Percentiles rank a stretch among this genome's conserved stretches.
Conservation (phyloP, 2,888 invertebrate species). For the Limenitis camilla region DNA sequence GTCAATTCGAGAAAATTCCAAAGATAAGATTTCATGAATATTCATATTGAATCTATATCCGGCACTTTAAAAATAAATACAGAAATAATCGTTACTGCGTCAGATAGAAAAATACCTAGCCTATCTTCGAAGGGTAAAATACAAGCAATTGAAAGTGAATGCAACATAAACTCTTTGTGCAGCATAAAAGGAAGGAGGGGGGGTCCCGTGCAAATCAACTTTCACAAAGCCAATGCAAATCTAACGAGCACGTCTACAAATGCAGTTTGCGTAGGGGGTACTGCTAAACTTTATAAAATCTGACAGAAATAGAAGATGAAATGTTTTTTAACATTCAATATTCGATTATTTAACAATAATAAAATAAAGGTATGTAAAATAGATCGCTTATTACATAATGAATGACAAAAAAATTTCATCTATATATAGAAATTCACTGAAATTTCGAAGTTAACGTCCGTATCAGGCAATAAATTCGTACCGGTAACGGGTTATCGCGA, state of each 20-base stretch:
- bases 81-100: too few species aligned
- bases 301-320: background rate
- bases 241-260: slow-evolving; percentile 7
- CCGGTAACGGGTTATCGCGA: slow-evolving; percentile 51
- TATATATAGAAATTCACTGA: slow-evolving; percentile 30
- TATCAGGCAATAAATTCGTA: slow-evolving; percentile 41
- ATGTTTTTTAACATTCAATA: background rate
- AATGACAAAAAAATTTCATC: too few species aligned
- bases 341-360: background rate
- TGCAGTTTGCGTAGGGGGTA: slow-evolving; percentile 3
- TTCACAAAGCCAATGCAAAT: slow-evolving; percentile 49
- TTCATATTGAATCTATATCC: too few species aligned
- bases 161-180: slow-evolving; percentile 28
- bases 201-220: slow-evolving; percentile 47
- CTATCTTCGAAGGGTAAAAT: slow-evolving; percentile 4
- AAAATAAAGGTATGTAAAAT: too few species aligned
- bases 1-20: slow-evolving; percentile 11
- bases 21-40: slow-evolving; percentile 3
- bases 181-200: slow-evolving; percentile 19
- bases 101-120: too few species aligned
- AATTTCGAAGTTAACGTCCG: slow-evolving; percentile 31
- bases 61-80: too few species aligned
- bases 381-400: too few species aligned
- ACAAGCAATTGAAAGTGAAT: slow-evolving; percentile 27
- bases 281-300: background rate